Percentiles rank a stretch among this genome's conserved stretches.
phyloP scores from a whole-genome alignment of 2,888 invertebrate genomes.

The Liodrosophila aerea region DNA sequence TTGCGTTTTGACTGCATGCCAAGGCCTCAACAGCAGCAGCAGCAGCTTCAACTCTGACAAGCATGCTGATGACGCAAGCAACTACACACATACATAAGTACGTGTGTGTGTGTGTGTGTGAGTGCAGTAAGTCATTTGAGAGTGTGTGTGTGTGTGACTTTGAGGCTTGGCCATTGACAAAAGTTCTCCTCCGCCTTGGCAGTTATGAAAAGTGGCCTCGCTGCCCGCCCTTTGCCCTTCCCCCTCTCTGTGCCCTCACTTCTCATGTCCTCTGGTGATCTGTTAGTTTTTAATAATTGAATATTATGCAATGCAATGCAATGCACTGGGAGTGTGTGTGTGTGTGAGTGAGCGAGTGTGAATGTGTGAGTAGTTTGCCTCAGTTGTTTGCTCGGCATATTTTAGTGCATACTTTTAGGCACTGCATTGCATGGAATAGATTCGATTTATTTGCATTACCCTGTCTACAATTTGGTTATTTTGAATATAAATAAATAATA shows the following conservation, averaged over 20 bases:
- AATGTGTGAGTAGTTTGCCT: slow-evolving; percentile 29
- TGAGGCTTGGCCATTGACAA: slow-evolving; percentile 71
- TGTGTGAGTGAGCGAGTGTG: slow-evolving; percentile 5
- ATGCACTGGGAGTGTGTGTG: too few relatives aligned
- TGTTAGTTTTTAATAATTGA: slow-evolving; percentile 67
- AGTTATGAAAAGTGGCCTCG: slow-evolving; percentile 66
- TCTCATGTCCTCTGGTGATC: slow-evolving; percentile 4
- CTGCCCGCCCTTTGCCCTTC: slow-evolving; percentile 7
- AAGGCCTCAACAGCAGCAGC: slow-evolving; percentile 57
- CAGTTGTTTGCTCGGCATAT: slow-evolving; percentile 41
- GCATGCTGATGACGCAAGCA: slow-evolving; percentile 72
- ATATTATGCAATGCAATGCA: slow-evolving; percentile 68
- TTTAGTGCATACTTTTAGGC: slow-evolving; percentile 54
- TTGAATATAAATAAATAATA: too few relatives aligned
- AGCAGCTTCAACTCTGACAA: slow-evolving; percentile 51
- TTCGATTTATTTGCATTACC: slow-evolving; percentile 36
- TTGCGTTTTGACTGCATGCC: slow-evolving; percentile 75
- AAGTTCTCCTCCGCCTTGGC: slow-evolving; percentile 53
- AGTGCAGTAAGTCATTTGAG: slow-evolving; percentile 58
- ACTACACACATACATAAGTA: slow-evolving; percentile 17
- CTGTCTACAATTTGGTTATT: too few relatives aligned
- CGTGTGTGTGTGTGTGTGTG: slow-evolving; percentile 26
- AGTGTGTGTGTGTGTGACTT: slow-evolving; percentile 50
- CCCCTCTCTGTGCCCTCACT: not conserved
- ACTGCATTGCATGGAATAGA: slow-evolving; percentile 43